These are phyloP conservation scores for Elgaria multicarinata DNA, from an alignment of 2,113 vertebrate species.

Conservation along the genomic window DNA sequence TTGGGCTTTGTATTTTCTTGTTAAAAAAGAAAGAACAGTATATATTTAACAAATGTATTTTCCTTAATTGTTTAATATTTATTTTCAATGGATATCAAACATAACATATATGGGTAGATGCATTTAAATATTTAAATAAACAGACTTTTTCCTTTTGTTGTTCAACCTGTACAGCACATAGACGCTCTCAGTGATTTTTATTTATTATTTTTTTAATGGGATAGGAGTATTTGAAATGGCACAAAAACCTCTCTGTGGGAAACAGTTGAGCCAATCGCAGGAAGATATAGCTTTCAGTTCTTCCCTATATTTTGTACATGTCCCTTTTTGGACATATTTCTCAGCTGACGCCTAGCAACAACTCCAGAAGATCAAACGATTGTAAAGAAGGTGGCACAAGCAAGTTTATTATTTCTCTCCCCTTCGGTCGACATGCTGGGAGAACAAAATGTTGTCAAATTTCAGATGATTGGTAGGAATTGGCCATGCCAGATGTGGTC, in stretches of 20 bases:
- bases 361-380: not conserved
- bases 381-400: not conserved
- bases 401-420: not conserved
- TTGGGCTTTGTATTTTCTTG: not conserved
- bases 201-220: not conserved
- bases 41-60: not conserved
- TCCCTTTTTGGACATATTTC: not conserved
- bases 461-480: not conserved
- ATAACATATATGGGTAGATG: conserved; percentile 16
- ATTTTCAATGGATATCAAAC: conserved; percentile 18
- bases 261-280: not conserved
- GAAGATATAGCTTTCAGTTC: not conserved
- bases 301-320: not conserved
- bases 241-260: not conserved
- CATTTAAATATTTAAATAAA: conserved; percentile 27
- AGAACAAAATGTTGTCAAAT: not conserved
- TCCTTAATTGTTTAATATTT: conserved; percentile 4
- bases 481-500: not conserved
- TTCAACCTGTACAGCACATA: not conserved
- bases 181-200: not conserved
- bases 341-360: not conserved
- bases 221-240: not conserved
- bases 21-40: not conserved
- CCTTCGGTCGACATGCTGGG: not conserved
- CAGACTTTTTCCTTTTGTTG: not conserved